These are phyloP conservation scores for Myotis davidii DNA, from an alignment of 2,113 vertebrate genomes.

Conservation along the genomic window DNA sequence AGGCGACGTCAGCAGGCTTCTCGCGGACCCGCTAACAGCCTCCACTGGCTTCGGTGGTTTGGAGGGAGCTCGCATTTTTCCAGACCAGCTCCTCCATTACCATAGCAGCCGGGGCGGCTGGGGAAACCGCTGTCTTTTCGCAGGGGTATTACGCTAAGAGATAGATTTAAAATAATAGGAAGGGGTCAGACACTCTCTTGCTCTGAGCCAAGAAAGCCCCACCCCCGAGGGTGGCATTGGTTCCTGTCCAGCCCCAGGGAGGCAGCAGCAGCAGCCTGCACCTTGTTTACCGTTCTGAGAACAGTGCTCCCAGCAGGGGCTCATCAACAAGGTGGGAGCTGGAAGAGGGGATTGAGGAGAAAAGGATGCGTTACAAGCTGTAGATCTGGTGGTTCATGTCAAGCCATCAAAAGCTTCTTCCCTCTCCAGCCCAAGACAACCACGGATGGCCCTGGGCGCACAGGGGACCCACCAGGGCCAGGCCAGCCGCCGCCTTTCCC, in stretches of 20 bases:
- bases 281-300: slow-evolving; percentile 75
- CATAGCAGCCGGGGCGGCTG: slow-evolving; percentile 8
- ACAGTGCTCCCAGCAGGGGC: slow-evolving; percentile 76
- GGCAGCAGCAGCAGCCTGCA: slow-evolving; percentile 58
- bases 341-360: slow-evolving; percentile 80
- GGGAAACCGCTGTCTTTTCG: slow-evolving; percentile 23
- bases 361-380: slow-evolving; percentile 83
- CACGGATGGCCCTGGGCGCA: slow-evolving; percentile 69
- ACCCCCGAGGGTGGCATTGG: not conserved
- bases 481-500: slow-evolving; percentile 63
- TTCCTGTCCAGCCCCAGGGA: not conserved
- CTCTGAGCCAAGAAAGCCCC: slow-evolving; percentile 29
- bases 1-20: not conserved
- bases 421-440: slow-evolving; percentile 76
- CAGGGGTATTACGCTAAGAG: not conserved
- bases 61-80: slow-evolving; percentile 51
- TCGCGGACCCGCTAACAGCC: not conserved
- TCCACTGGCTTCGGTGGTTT: slow-evolving; percentile 8
- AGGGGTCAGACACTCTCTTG: not conserved
- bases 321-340: slow-evolving; percentile 74
- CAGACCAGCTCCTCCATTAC: slow-evolving; percentile 38
- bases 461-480: slow-evolving; percentile 53
- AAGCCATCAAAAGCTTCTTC: slow-evolving; percentile 83
- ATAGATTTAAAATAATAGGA: slow-evolving; percentile 8
- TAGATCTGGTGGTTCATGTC: slow-evolving; percentile 86